These are phyloP conservation scores for Parambassis ranga DNA, from an alignment of 2,797 vertebrate genomes.

Conservation along the genomic window DNA sequence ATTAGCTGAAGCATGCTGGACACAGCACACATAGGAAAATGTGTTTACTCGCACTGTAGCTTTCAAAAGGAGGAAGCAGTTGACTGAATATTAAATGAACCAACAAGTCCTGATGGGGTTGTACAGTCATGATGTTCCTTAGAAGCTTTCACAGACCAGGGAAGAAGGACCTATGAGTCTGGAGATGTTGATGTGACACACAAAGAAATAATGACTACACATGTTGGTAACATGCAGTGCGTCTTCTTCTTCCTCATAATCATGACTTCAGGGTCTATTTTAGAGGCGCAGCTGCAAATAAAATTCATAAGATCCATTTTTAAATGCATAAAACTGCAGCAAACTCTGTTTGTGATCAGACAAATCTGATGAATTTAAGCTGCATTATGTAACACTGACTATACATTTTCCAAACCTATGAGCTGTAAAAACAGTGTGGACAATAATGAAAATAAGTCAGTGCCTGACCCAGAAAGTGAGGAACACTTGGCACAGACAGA, in stretches of 20 bases:
- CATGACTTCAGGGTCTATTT: neutral
- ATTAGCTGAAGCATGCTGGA: neutral
- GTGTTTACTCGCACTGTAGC: neutral
- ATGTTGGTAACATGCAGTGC: neutral
- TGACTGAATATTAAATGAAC: constrained; percentile 30
- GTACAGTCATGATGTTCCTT: neutral
- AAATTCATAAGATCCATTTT: neutral
- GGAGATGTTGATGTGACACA: neutral
- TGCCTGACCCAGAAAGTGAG: neutral
- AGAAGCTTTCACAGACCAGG: neutral
- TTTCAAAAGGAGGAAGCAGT: neutral
- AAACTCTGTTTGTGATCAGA: neutral
- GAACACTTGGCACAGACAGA: neutral
- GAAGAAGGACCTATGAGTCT: neutral
- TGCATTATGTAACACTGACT: neutral
- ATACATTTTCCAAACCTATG: neutral
- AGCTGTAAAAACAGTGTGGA: neutral
- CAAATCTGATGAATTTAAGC: neutral
- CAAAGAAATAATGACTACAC: constrained; percentile 7
- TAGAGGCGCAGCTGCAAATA: neutral
- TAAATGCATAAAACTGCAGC: neutral
- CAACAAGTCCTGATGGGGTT: neutral
- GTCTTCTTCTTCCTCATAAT: neutral
- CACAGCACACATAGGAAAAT: neutral
- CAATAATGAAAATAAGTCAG: neutral